phyloP scores from a whole-genome alignment of 1,140 invertebrate species.

The Lerema accius region DNA sequence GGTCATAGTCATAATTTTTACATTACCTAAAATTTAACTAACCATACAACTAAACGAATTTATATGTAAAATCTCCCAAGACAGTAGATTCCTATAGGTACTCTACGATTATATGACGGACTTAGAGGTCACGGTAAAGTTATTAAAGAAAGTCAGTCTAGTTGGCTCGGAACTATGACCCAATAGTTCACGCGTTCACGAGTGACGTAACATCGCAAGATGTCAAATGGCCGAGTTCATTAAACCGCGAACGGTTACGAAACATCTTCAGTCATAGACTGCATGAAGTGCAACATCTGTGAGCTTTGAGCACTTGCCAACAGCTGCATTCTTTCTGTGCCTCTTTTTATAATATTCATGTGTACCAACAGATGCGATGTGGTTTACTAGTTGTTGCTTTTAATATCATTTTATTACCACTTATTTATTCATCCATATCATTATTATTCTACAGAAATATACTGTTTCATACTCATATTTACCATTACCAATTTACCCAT shows the following conservation, averaged over 20 bases:
- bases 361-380: too few relatives aligned
- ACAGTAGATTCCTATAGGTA: too few relatives aligned
- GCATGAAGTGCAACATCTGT: conserved; percentile 54
- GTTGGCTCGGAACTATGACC: conserved; percentile 16
- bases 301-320: conserved; percentile 66
- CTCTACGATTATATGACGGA: too few relatives aligned
- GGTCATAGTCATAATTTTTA: too few relatives aligned
- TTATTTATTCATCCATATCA: too few relatives aligned
- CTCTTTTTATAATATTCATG: conserved; percentile 53
- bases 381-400: too few relatives aligned
- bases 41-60: too few relatives aligned
- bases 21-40: too few relatives aligned
- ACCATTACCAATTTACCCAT: too few relatives aligned
- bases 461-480: too few relatives aligned
- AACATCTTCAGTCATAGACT: conserved; percentile 41
- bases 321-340: conserved; percentile 56
- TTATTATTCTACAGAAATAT: too few relatives aligned
- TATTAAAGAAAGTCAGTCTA: conserved; percentile 9
- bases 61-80: not conserved
- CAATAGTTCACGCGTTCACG: conserved; percentile 31
- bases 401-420: too few relatives aligned
- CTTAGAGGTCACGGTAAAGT: conserved; percentile 11
- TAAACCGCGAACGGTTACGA: conserved; percentile 36
- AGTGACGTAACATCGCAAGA: conserved; percentile 25
- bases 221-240: conserved; percentile 37